phyloP scores from a whole-genome alignment of 2,797 vertebrate species.

The Neostethus bicornis region DNA sequence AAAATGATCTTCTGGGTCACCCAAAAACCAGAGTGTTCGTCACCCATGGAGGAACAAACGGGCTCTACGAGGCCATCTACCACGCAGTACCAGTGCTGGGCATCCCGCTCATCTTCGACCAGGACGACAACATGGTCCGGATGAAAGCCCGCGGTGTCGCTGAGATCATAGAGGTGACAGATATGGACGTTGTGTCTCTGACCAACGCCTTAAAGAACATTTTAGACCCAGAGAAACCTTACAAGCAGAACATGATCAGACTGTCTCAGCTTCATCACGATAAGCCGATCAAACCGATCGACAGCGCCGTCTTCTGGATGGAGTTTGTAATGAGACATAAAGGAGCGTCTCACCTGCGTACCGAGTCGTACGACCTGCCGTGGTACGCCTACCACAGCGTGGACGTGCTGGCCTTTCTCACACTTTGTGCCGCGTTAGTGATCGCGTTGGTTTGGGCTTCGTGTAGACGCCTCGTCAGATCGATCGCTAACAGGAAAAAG shows the following conservation, averaged over 20 bases:
- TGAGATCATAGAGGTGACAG: slow-evolving; percentile 51
- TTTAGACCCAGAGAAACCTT: slow-evolving; percentile 43
- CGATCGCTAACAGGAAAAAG: slow-evolving; percentile 15
- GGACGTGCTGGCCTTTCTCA: slow-evolving; percentile 51
- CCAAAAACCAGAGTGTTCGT: too few species aligned
- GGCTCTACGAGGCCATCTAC: slow-evolving; percentile 68
- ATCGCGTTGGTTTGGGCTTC: background rate
- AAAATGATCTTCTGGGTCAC: too few species aligned
- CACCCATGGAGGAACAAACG: slow-evolving; percentile 69
- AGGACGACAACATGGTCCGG: slow-evolving; percentile 59
- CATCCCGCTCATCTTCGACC: slow-evolving; percentile 66
- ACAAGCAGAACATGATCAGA: slow-evolving; percentile 62
- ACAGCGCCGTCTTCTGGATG: slow-evolving; percentile 62
- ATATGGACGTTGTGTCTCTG: slow-evolving; percentile 47
- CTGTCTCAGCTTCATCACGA: slow-evolving; percentile 56
- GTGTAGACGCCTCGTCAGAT: slow-evolving; percentile 30
- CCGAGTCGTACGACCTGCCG: slow-evolving; percentile 55
- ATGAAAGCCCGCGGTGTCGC: slow-evolving; percentile 45
- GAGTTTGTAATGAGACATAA: slow-evolving; percentile 65
- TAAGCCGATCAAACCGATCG: slow-evolving; percentile 58
- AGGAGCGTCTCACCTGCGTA: slow-evolving; percentile 57
- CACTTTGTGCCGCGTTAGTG: slow-evolving; percentile 17
- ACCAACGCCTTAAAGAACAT: slow-evolving; percentile 47
- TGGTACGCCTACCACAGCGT: slow-evolving; percentile 57
- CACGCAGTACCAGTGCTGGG: slow-evolving; percentile 63